A percentile compares a stretch with the other conserved stretches of the same genome.
Evolutionary conservation across 2,888 invertebrate genomes (phyloP).

Genomic region (Eristalinus aeneus): DNA sequence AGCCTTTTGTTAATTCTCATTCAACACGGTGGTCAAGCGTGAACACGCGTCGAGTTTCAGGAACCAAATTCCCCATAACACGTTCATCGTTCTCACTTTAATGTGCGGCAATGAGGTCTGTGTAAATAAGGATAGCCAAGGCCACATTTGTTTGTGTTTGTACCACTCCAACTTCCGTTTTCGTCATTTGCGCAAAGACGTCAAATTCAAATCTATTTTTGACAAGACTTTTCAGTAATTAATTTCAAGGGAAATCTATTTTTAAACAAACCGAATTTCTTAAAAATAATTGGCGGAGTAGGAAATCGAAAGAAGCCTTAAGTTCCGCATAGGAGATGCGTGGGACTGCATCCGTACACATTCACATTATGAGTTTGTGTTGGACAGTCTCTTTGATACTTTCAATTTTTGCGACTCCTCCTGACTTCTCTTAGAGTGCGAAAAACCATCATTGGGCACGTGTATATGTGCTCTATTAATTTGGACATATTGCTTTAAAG

Average conservation of each 20-base stretch:
- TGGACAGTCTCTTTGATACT: not conserved
- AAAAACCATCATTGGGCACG: too few species aligned
- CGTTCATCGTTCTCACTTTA: not conserved
- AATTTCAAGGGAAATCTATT: slow-evolving; percentile 39
- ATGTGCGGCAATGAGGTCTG: not conserved
- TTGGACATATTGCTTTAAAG: not conserved
- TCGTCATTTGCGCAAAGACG: slow-evolving; percentile 21
- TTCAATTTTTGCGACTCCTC: too few species aligned
- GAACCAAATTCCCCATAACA: not conserved
- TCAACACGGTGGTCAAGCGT: too few species aligned
- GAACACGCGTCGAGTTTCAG: not conserved
- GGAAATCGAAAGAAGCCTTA: not conserved
- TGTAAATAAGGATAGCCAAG: not conserved
- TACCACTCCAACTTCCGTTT: slow-evolving; percentile 6
- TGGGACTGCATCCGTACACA: not conserved
- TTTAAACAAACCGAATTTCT: not conserved
- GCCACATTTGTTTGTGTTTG: not conserved
- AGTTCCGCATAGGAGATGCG: slow-evolving; percentile 1
- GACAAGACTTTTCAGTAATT: not conserved
- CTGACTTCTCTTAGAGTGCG: too few species aligned
- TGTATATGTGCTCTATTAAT: too few species aligned
- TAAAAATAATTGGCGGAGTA: not conserved
- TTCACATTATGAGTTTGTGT: not conserved
- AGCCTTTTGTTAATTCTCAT: too few species aligned
- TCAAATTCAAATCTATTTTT: slow-evolving; percentile 34